Evolutionary conservation across 2,113 vertebrate genomes (phyloP), one percentile per base, ranked within the genome.

Genomic region (Sterna hirundo): DNA sequence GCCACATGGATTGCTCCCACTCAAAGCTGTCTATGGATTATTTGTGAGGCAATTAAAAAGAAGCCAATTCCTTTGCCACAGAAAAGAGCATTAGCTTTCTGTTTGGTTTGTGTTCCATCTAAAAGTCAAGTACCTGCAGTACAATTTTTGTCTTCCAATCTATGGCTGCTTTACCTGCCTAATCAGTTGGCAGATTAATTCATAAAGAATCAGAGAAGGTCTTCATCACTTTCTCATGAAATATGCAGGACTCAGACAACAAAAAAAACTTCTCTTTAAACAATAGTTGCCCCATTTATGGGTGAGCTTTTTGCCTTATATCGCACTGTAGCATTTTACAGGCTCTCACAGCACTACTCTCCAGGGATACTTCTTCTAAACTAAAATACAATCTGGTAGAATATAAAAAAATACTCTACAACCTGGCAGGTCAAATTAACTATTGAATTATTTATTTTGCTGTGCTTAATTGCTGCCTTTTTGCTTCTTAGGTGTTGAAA

Each of bases 361-460:
- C 87, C 68, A 62, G 92, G 75, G 81, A 80, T 26, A 7, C 32
- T 90, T 86, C 65, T 94, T 96, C 88, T 95, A 92, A 95, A 95
- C 79, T 93, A 68, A 96, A 96, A 85, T 88, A 64, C 68, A 95
- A 60, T 91, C 89, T 95, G 71, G 84, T 85, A 90, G 82, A 79
- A 64, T 89, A 83, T 95, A 74, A 91, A 46, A 95, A 88, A 86
- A n/a, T 13, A 62, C 66, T 69, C 84, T 64, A 26, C 82, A 95
- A 70, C 62, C 93, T 94, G 82, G 94, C 64, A 90, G 87, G 89
- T 97, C 91, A 96, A 93, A 97, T 96, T 93, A 96, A 64, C 82
- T 94, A 60, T 64, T 97, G 97, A 97, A 97, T 97, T 97, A 97
- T 97, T 97, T 96, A 97, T 97, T 96, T 91, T 95, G n/a, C 82